A percentile compares a stretch with the other conserved stretches of the same genome.
These are phyloP conservation scores for Latrodectus elegans DNA, from an alignment of 2,888 invertebrate species.

Conservation along the genomic window DNA sequence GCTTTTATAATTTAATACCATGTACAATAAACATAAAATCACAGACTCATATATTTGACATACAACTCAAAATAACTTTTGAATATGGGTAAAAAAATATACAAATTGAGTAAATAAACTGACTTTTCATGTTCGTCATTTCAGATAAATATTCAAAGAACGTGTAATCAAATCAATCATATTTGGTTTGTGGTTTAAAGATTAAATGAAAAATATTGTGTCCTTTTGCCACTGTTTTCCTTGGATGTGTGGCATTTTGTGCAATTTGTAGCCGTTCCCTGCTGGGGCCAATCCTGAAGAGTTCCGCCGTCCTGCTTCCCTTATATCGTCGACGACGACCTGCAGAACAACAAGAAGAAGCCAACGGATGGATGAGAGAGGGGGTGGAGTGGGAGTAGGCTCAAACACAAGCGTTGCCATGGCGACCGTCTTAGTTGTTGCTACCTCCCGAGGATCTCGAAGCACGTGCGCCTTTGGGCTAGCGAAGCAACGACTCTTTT, in stretches of 20 bases:
- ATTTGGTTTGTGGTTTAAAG: too few species aligned
- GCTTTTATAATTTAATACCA: too few species aligned
- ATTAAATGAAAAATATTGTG: too few species aligned
- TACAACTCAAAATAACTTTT: too few species aligned
- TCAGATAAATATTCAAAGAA: too few species aligned
- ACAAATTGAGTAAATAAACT: too few species aligned
- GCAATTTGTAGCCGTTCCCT: constrained; percentile 40
- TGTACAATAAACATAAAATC: too few species aligned
- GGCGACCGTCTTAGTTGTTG: constrained; percentile 66
- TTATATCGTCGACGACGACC: constrained; percentile 53
- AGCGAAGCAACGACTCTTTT: constrained; percentile 65
- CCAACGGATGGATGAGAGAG: constrained; percentile 26
- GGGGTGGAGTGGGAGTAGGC: not conserved
- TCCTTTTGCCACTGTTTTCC: not conserved
- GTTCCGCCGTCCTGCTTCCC: constrained; percentile 51
- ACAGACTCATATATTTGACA: too few species aligned
- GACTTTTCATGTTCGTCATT: too few species aligned
- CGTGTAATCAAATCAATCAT: too few species aligned
- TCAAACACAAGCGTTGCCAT: constrained; percentile 65
- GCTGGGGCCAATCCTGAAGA: constrained; percentile 36
- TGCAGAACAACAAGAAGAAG: constrained; percentile 48
- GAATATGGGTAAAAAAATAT: too few species aligned
- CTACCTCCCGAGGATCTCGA: constrained; percentile 48
- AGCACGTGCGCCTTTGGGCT: constrained; percentile 69
- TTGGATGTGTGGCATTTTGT: not conserved